Percentiles rank a stretch among this genome's conserved stretches.
Conservation (phyloP, 2,888 invertebrate species). For the Athalia circularis region DNA sequence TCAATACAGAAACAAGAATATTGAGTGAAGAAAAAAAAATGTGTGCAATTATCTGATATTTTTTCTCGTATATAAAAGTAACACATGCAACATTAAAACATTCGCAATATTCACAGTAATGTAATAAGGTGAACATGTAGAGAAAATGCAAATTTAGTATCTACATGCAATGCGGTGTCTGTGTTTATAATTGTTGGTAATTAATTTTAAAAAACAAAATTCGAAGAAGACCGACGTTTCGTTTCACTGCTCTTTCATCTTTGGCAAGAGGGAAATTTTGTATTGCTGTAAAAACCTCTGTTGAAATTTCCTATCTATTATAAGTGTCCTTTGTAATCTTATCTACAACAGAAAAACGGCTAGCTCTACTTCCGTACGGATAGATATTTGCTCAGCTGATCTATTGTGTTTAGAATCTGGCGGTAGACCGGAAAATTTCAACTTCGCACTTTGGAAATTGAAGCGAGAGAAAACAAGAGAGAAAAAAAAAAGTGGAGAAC, state of each 20-base stretch:
- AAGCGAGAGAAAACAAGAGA: no score
- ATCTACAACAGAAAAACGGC: neutral
- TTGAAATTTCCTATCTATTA: neutral
- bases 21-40: neutral
- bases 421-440: neutral
- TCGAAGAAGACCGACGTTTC: neutral
- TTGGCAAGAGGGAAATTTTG: neutral
- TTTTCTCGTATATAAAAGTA: conserved; percentile 9
- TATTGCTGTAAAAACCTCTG: no score
- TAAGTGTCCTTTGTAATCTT: conserved; percentile 7
- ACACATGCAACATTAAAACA: conserved; percentile 34
- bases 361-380: conserved; percentile 4
- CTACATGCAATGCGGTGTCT: conserved; percentile 31
- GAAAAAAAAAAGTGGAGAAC: no score
- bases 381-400: conserved; percentile 17
- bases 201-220: conserved; percentile 5
- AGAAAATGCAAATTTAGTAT: conserved; percentile 24
- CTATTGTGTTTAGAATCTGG: conserved; percentile 11
- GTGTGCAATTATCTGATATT: neutral
- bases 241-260: neutral
- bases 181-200: neutral
- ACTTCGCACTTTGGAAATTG: conserved; percentile 3
- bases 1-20: neutral
- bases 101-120: conserved; percentile 28
- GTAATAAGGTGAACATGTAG: neutral